Percentiles rank a stretch among this genome's conserved stretches.
Evolutionary conservation across 2,797 vertebrate genomes (phyloP).

Genomic region (Notolepis coatsorum): DNA sequence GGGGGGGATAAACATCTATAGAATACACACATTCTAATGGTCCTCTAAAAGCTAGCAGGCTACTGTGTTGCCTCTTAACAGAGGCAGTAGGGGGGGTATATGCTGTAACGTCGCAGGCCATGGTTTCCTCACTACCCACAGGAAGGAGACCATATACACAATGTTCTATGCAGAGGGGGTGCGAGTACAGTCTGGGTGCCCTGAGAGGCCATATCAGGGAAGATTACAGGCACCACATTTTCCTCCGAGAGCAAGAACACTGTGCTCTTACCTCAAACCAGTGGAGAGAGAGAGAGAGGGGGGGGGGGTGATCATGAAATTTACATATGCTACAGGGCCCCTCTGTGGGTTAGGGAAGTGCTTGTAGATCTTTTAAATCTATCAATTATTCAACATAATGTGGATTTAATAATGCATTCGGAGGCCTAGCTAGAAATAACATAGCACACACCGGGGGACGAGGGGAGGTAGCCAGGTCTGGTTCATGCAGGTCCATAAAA

Average conservation of each 20-base stretch:
- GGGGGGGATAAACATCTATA: too few species aligned
- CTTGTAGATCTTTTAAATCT: conserved; percentile 79
- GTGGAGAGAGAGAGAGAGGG: too few species aligned
- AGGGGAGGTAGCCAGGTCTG: conserved; percentile 63
- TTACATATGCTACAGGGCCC: conserved; percentile 70
- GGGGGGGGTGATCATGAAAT: conserved; percentile 62
- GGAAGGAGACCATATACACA: conserved; percentile 51
- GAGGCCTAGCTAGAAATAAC: conserved; percentile 78
- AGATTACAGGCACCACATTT: conserved; percentile 55
- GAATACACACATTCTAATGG: conserved; percentile 29
- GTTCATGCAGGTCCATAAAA: conserved; percentile 69
- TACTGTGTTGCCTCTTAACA: conserved; percentile 49
- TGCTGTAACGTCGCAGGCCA: conserved; percentile 30
- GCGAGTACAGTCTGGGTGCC: conserved; percentile 30
- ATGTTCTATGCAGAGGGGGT: conserved; percentile 65
- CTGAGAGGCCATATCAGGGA: conserved; percentile 57
- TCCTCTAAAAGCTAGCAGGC: conserved; percentile 1
- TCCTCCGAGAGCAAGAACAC: conserved; percentile 54
- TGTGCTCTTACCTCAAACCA: conserved; percentile 33
- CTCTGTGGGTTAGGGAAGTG: conserved; percentile 63
- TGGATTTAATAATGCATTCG: conserved; percentile 81
- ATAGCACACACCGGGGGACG: conserved; percentile 68
- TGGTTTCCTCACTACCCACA: conserved; percentile 37
- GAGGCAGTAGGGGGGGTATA: conserved; percentile 17
- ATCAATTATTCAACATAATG: conserved; percentile 81